Evolutionary conservation across 2,797 vertebrate species (phyloP).

Genomic region (Microtus californicus): DNA sequence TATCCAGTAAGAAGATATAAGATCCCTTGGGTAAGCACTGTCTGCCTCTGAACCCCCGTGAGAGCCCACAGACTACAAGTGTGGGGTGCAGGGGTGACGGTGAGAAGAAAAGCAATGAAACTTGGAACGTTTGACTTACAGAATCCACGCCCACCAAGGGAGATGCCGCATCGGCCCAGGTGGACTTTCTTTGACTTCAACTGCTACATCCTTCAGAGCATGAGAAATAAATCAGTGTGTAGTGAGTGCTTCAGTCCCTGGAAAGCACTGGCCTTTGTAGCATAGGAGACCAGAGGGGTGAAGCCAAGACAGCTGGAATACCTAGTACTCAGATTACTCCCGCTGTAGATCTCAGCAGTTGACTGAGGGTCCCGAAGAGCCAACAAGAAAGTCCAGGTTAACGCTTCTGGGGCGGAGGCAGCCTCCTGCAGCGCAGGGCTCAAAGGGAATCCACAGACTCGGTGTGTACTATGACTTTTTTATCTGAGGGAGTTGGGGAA

Average conservation of each 20-base stretch:
- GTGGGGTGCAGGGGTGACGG: background rate
- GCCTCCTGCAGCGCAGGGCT: too few species aligned
- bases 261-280: background rate
- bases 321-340: rapidly evolving
- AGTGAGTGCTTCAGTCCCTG: background rate
- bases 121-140: background rate
- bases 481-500: too few species aligned
- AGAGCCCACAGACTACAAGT: background rate
- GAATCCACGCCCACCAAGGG: background rate
- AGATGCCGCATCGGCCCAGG: background rate
- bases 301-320: background rate
- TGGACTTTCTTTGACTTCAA: background rate
- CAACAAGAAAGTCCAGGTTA: background rate
- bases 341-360: background rate
- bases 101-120: background rate
- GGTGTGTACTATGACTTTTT: too few species aligned
- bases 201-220: background rate
- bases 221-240: background rate
- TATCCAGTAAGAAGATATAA: background rate
- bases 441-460: too few species aligned
- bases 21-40: background rate
- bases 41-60: background rate
- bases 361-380: rapidly evolving
- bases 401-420: too few species aligned
- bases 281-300: background rate